phyloP scores from a whole-genome alignment of 2,888 invertebrate species.

The Tachina lurida region DNA sequence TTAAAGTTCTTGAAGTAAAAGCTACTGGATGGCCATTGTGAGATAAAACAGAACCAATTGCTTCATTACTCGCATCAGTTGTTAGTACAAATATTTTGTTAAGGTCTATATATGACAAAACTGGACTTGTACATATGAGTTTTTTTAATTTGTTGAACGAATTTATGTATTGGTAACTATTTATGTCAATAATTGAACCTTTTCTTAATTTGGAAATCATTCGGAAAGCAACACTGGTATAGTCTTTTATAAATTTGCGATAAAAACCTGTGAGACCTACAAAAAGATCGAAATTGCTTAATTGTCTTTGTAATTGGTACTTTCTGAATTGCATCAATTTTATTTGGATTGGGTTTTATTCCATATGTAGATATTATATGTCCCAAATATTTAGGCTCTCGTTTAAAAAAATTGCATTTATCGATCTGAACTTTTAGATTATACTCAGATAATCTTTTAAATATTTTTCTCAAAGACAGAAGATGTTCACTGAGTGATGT shows the following conservation, averaged over 20 bases:
- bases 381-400: no score
- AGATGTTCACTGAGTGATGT: no score
- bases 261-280: no score
- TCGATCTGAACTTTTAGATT: no score
- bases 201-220: constrained; percentile 34
- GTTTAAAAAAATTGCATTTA: no score
- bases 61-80: constrained; percentile 46
- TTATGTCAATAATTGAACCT: constrained; percentile 26
- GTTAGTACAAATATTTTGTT: constrained; percentile 33
- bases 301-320: no score
- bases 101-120: constrained; percentile 38
- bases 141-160: constrained; percentile 48
- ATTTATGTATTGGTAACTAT: constrained; percentile 17
- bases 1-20: constrained; percentile 30
- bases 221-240: constrained; percentile 10
- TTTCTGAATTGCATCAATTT: no score
- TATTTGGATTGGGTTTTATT: no score
- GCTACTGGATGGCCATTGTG: constrained; percentile 40
- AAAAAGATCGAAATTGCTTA: no score
- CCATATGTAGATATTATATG: no score
- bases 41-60: constrained; percentile 47
- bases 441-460: no score
- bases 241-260: constrained; percentile 29
- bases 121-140: constrained; percentile 17
- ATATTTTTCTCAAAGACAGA: no score